phyloP scores from a whole-genome alignment of 2,888 invertebrate species.

The Esperia sulphurella region DNA sequence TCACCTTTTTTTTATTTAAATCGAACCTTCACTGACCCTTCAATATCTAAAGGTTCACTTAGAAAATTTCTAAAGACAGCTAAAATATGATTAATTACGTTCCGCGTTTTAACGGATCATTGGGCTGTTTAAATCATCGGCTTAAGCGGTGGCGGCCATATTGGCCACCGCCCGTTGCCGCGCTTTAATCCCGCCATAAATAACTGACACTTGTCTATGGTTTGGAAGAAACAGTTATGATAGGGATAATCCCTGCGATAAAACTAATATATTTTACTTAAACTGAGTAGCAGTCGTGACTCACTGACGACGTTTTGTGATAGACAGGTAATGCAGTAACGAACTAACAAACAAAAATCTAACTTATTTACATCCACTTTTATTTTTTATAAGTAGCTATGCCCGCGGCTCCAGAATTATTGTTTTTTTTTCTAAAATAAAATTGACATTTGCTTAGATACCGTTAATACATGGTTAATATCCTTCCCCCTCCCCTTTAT shows the following conservation, averaged over 20 bases:
- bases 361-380: too few relatives aligned
- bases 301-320: too few relatives aligned
- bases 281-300: too few relatives aligned
- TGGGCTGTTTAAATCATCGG: slow-evolving; percentile 65
- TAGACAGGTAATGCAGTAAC: too few relatives aligned
- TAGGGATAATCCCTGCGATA: neutral
- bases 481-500: too few relatives aligned
- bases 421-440: too few relatives aligned
- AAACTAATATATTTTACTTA: too few relatives aligned
- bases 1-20: neutral
- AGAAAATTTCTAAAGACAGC: slow-evolving; percentile 37
- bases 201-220: slow-evolving; percentile 58
- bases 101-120: slow-evolving; percentile 53
- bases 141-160: slow-evolving; percentile 55
- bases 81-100: slow-evolving; percentile 62
- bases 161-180: slow-evolving; percentile 46
- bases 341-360: too few relatives aligned
- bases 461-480: too few relatives aligned
- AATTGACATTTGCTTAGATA: too few relatives aligned
- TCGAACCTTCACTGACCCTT: slow-evolving; percentile 13
- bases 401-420: too few relatives aligned
- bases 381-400: too few relatives aligned
- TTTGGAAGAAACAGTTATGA: slow-evolving; percentile 26
- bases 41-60: slow-evolving; percentile 16
- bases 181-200: slow-evolving; percentile 63